Evolutionary conservation across 2,113 vertebrate species (phyloP).

Genomic region (Platysteira castanea): DNA sequence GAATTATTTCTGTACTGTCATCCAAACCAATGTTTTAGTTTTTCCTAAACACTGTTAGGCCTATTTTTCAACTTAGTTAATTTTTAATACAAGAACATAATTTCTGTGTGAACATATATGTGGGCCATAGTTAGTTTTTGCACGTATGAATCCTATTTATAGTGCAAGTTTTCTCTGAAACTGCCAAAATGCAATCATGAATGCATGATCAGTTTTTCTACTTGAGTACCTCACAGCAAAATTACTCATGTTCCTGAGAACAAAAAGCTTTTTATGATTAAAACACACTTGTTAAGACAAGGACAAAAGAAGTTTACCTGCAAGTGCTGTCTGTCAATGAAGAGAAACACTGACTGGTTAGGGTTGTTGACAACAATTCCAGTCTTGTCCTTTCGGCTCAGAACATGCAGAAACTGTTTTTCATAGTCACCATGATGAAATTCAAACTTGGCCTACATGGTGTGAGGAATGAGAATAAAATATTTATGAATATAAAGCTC

Average conservation of each 20-base stretch:
- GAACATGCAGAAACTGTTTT: conserved; percentile 98
- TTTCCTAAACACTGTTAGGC: not conserved
- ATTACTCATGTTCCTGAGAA: not conserved
- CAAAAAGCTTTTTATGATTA: not conserved
- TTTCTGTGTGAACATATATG: not conserved
- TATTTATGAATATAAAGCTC: not conserved
- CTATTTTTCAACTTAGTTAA: not conserved
- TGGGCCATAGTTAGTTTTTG: not conserved
- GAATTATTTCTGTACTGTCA: not conserved
- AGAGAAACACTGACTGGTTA: conserved; percentile 98
- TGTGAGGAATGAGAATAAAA: not conserved
- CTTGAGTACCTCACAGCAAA: not conserved
- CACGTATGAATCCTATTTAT: not conserved
- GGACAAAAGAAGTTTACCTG: conserved; percentile 74
- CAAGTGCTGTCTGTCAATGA: conserved; percentile 98
- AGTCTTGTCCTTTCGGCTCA: conserved; percentile 98
- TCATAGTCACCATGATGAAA: conserved; percentile 99
- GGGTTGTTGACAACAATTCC: conserved; percentile 90
- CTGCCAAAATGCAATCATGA: not conserved
- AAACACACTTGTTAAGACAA: not conserved
- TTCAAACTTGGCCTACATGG: conserved; percentile 94
- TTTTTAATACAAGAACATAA: not conserved
- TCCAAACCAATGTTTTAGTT: not conserved
- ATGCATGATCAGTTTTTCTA: not conserved
- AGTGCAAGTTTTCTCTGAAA: not conserved